Conservation (phyloP, 1,140 invertebrate genomes). For the Euwallacea fornicatus region DNA sequence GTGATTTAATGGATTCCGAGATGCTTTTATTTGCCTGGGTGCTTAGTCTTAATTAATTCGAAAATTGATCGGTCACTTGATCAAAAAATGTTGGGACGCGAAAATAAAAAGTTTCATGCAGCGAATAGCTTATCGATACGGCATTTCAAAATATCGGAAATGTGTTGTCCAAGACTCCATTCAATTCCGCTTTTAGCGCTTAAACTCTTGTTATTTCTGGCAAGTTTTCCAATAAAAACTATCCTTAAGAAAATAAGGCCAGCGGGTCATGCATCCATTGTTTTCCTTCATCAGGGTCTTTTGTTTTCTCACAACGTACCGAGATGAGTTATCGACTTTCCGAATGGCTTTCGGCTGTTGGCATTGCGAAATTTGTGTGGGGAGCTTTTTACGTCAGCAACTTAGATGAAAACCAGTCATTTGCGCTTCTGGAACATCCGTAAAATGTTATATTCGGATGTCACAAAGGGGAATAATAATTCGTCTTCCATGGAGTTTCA, state of each 20-base stretch:
- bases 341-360: conserved; percentile 24
- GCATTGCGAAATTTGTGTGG: conserved; percentile 21
- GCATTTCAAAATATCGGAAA: background rate
- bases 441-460: background rate
- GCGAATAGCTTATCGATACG: no score
- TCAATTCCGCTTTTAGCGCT: conserved; percentile 1
- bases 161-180: background rate
- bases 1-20: conserved; percentile 5
- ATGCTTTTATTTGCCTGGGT: background rate
- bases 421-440: background rate
- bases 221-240: conserved; percentile 40
- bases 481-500: no score
- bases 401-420: conserved; percentile 14
- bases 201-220: conserved; percentile 14
- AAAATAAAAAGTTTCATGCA: no score
- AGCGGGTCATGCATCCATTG: conserved; percentile 35
- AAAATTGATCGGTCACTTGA: background rate
- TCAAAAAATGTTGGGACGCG: no score
- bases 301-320: conserved; percentile 29
- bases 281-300: conserved; percentile 31
- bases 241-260: conserved; percentile 34
- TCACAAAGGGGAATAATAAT: no score
- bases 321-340: conserved; percentile 38
- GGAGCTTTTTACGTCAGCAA: conserved; percentile 11
- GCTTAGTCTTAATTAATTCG: background rate